Base-by-base conservation (phyloP, 1,140 invertebrate genomes). In the Helicoverpa zea region DNA sequence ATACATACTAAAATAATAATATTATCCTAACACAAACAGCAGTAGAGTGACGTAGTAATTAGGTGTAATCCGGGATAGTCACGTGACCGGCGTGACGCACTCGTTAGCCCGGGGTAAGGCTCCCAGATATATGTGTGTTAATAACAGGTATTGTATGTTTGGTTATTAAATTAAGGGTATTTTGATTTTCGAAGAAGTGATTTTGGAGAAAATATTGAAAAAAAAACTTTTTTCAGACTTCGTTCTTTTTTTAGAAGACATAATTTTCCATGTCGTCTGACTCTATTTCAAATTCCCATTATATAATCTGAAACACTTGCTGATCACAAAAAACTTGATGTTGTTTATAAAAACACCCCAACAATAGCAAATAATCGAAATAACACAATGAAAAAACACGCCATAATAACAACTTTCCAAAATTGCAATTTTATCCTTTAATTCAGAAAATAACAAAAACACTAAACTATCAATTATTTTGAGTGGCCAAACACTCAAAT, bases 381-480 rank as follows among this genome's bases (percentile, higher is more conserved):
- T 23, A 30, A 54, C 52, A 35, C 2, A 18, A 58, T 16, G 10
- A 49, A 23, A 16, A 16, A 51, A 3, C 30, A 16, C n/a, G 56
- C 51, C 30, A 58, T 10, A 73, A 43, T 30, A 18, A 43, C 16
- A 77, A 58, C 52, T 72, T 51, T 52, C 13, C 23, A 76, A 81
- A 86, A 73, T 43, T 58, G 58, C 70, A 73, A 73, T 14, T 43
- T 43, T 73, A 73, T 35, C 70, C 52, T 73, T 56, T 73, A 58
- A 35, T 73, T 73, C 54, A 2, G 3, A 52, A 64, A 54, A 51
- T 9, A 72, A 73, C 70, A 58, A 73, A 58, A 73, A 73, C 30
- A 73, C n/a, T 13, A 47, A 70, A 23, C 82, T 80, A 85, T 85
- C 81, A 87, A 86, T 87, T 86, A 86, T 75, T 79, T 84, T 66